Base-by-base conservation (phyloP, 2,797 vertebrate species). In the Alouatta caraya region DNA sequence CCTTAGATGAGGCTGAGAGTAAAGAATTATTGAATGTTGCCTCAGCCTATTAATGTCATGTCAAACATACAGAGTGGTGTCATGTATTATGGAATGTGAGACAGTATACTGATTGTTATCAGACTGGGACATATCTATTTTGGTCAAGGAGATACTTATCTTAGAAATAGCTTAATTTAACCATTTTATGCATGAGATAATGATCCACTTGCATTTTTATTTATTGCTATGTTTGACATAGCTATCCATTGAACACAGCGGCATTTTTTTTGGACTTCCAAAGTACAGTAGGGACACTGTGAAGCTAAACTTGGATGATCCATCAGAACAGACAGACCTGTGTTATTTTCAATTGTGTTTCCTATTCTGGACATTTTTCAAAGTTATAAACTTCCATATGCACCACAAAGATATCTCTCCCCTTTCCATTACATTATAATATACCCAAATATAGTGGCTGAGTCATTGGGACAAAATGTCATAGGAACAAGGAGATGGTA, bases 221-320 rank as follows among this genome's bases (percentile, higher is more conserved):
- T 92, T 93, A 85, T 94, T 94, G 93, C n/a, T 90, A 1, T 42
- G 8, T 82, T 96, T 61, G 70, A 82, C 52, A 90, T 24, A 87
- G 37, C 26, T 90, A 30, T 86, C 44, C 48, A 57, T 92, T 93
- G 50, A 3, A 67, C 2, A 57, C 12, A 82, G 8, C 30, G 93
- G 14, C 26, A 75, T 57, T 96, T 95, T 97, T 75, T 70, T 95
- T 96, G 37, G 94, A 94, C 24, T 86, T 96, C 24, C 78, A 52
- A 93, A 92, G 26, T 55, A 48, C 3, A 82, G 24, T 52, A 82
- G 70, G 83, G 12, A 46, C 8, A 75, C 9, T 15, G 14, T 73
- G 72, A 94, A 80, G 42, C 37, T 90, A 64, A 97, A 61, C 30
- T 83, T 94, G 55, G 37, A 33, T 67, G 70, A 95, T 85, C n/a